Base-by-base conservation (phyloP, 2,888 invertebrate genomes). In the Dryomyza anilis region DNA sequence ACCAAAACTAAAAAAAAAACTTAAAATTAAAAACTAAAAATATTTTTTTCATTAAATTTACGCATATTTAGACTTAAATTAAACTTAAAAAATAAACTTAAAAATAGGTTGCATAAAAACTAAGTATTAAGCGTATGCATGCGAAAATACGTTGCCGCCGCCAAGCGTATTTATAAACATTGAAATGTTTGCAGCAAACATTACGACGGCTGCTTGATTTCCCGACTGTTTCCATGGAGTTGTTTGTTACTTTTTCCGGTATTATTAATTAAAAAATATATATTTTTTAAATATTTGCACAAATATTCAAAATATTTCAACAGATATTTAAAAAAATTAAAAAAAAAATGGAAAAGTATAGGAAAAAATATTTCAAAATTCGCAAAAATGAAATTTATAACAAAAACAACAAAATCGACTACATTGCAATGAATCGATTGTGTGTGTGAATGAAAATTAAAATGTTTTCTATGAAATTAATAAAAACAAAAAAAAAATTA, bases 1-100 rank as follows among this genome's bases (percentile, higher is more conserved):
- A 30, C 21, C 21, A 46, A 48, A n/a, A 30, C 16, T 43, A 60
- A 62, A 65, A 30, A 19, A 61, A 53, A 59, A 65, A 59, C 39
- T 14, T 63, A 58, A 68, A 64, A 58, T 39, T 5, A 39, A 39
- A 39, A 39, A 39, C 39, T 39, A 4, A 39, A 39, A 39, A 4
- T 39, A 39, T n/a, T n/a, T n/a, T n/a, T n/a, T n/a, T n/a, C n/a
- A 50, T 45, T 62, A 27, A 36, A 48, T 43, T 58, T 43, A 14
- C 23, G 23, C 21, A 23, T 68, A 68, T 68, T 66, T 69, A 68
- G 27, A 55, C 19, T n/a, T 33, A 55, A 55, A 55, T 16, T 29
- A 52, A 29, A 52, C 10, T 52, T 25, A 39, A 36, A 59, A 59
- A 46, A 59, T 65, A 64, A 64, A 67, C 63, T 65, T 65, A 67